Percentiles rank a stretch among this genome's conserved stretches.
These are phyloP conservation scores for Lucilia cuprina DNA, from an alignment of 1,140 invertebrate genomes.

Conservation along the genomic window DNA sequence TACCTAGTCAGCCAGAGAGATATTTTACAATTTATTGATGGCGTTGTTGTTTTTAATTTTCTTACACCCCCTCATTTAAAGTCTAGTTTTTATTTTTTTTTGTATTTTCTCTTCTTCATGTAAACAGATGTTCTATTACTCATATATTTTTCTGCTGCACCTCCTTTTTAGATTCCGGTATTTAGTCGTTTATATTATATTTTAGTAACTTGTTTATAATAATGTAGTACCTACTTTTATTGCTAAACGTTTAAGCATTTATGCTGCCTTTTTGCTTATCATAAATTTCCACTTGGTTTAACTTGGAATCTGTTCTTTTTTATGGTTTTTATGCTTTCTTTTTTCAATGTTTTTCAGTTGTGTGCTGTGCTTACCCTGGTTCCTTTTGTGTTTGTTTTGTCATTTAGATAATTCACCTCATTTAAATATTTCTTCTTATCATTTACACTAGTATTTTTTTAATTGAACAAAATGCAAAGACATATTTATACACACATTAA, in stretches of 20 bases:
- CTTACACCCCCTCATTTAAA: neutral
- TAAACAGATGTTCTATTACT: constrained; percentile 5
- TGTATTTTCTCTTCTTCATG: neutral
- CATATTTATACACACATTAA: too few relatives aligned
- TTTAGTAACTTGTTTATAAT: neutral
- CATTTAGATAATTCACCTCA: constrained; percentile 20
- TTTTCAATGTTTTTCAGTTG: neutral
- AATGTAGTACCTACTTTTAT: neutral
- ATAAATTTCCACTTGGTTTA: neutral
- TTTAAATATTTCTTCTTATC: constrained; percentile 26
- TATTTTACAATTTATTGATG: neutral
- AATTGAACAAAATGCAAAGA: too few relatives aligned
- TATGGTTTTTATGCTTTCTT: neutral
- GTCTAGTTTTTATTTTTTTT: neutral
- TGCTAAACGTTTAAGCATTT: neutral
- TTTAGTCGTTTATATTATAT: neutral
- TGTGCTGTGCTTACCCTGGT: neutral
- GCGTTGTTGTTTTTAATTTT: neutral
- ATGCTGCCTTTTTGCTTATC: neutral
- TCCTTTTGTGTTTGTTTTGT: neutral
- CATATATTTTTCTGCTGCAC: neutral
- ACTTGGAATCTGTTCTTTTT: neutral
- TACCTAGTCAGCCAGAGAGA: neutral
- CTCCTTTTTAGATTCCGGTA: neutral
- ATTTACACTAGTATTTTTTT: too few relatives aligned